A percentile compares a stretch with the other conserved stretches of the same genome.
phyloP scores from a whole-genome alignment of 1,140 invertebrate species.

The Nebria ingens region DNA sequence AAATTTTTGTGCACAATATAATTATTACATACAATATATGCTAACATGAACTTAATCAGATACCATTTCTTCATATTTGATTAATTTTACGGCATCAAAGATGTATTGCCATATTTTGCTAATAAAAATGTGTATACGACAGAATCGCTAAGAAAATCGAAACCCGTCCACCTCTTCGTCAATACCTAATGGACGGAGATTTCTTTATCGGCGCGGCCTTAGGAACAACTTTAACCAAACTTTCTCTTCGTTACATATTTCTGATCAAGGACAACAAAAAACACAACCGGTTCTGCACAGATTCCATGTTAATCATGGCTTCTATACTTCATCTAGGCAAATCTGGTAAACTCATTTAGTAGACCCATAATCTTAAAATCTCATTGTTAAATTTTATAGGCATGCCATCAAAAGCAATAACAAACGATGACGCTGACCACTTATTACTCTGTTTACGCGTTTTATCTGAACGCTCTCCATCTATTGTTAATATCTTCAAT shows the following conservation, averaged over 20 bases:
- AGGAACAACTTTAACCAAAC: constrained; percentile 82
- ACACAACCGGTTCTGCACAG: constrained; percentile 61
- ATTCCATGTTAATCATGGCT: constrained; percentile 81
- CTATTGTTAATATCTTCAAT: constrained; percentile 68
- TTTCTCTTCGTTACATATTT: constrained; percentile 65
- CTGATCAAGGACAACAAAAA: constrained; percentile 47
- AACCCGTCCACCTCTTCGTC: constrained; percentile 67
- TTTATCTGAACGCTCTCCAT: constrained; percentile 60
- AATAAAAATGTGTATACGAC: background rate
- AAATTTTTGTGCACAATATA: too few relatives aligned
- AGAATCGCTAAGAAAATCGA: constrained; percentile 49
- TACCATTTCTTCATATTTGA: too few relatives aligned
- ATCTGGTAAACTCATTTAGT: constrained; percentile 43
- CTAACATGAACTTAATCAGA: too few relatives aligned
- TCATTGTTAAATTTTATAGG: constrained; percentile 34
- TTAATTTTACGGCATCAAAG: too few relatives aligned
- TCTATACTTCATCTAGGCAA: constrained; percentile 79
- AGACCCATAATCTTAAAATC: background rate
- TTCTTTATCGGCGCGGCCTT: constrained; percentile 92
- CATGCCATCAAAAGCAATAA: constrained; percentile 65
- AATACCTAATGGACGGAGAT: constrained; percentile 88
- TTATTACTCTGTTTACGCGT: constrained; percentile 74
- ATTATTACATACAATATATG: too few relatives aligned
- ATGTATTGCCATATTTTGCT: too few relatives aligned
- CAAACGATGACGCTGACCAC: constrained; percentile 90